Evolutionary conservation across 2,113 vertebrate species (phyloP).

Genomic region (Brevimyrus niger): DNA sequence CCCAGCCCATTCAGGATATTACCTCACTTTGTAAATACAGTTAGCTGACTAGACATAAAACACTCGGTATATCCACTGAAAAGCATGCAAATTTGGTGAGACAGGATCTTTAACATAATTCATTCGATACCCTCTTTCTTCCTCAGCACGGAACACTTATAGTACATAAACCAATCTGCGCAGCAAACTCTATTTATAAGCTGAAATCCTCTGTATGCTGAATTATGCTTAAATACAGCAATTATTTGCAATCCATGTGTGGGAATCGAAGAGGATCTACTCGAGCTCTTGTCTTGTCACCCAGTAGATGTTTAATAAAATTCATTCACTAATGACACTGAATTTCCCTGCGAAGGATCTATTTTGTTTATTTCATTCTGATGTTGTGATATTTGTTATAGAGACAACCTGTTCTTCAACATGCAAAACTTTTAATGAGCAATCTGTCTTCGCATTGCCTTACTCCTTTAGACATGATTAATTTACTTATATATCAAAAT

Average conservation of each 20-base stretch:
- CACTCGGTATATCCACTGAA: conserved; percentile 43
- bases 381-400: conserved; percentile 28
- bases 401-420: conserved; percentile 28
- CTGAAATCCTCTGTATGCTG: neutral
- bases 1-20: conserved; percentile 41
- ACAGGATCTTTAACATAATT: conserved; percentile 22
- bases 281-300: neutral
- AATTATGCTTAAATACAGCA: neutral
- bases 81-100: conserved; percentile 46
- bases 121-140: conserved; percentile 1
- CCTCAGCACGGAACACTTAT: neutral
- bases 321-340: neutral
- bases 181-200: neutral
- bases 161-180: neutral
- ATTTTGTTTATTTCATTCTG: conserved; percentile 23
- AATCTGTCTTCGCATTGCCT: conserved; percentile 42
- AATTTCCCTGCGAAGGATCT: neutral
- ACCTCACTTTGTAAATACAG: conserved; percentile 30
- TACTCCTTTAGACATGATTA: conserved; percentile 41
- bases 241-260: neutral
- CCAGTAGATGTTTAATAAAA: neutral
- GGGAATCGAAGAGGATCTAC: neutral
- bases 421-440: conserved; percentile 45
- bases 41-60: conserved; percentile 37
- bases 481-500: conserved; percentile 54